Evolutionary conservation across 2,797 vertebrate genomes (phyloP).

Genomic region (Aldrovandia affinis): DNA sequence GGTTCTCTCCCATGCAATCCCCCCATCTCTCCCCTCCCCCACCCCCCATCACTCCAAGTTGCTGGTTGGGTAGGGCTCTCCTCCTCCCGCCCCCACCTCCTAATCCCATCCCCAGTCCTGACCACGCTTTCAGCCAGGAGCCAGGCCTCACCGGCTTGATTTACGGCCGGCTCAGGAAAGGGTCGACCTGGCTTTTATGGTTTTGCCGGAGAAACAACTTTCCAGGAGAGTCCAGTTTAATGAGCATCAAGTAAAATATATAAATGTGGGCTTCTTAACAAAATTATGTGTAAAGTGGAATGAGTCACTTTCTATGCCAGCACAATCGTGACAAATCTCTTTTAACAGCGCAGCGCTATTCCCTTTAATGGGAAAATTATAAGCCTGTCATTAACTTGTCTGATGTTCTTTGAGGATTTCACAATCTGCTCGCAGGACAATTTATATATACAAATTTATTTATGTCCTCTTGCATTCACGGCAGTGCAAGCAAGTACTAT

Average conservation of each 20-base stretch:
- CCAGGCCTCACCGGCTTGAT: constrained; percentile 80
- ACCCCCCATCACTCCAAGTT: constrained; percentile 41
- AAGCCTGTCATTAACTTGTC: not conserved
- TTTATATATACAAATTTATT: not conserved
- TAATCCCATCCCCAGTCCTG: constrained; percentile 77
- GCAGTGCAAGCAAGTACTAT: not conserved
- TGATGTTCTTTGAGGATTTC: not conserved
- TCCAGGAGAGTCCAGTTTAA: constrained; percentile 71
- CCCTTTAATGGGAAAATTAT: constrained; percentile 2
- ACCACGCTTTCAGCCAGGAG: constrained; percentile 77
- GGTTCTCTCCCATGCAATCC: constrained; percentile 49
- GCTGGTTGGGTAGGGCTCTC: not conserved
- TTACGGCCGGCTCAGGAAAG: constrained; percentile 75
- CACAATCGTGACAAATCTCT: not conserved
- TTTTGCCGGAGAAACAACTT: constrained; percentile 76
- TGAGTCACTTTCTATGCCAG: not conserved
- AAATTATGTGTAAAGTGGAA: constrained; percentile 7
- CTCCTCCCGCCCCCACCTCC: constrained; percentile 73
- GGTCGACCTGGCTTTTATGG: constrained; percentile 79
- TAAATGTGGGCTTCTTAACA: constrained; percentile 34
- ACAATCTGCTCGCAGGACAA: not conserved
- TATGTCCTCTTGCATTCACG: not conserved
- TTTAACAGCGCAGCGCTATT: not conserved
- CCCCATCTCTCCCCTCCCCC: constrained; percentile 60
- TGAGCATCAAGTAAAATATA: constrained; percentile 72